Evolutionary conservation across 2,888 invertebrate genomes (phyloP).

Genomic region (Lacanobia oleracea): DNA sequence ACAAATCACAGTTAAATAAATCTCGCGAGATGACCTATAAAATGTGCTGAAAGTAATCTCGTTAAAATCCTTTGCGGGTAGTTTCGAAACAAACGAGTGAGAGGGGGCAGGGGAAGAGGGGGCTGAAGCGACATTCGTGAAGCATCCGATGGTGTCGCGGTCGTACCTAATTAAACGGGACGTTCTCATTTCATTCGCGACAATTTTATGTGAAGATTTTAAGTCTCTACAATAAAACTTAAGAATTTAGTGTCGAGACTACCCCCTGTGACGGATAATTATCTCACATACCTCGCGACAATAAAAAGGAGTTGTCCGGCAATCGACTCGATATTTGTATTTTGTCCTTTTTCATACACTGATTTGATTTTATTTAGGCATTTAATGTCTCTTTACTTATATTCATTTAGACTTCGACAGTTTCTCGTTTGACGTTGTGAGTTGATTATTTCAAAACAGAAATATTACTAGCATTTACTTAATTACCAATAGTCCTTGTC

Average conservation of each 20-base stretch:
- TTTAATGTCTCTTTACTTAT: conserved; percentile 4
- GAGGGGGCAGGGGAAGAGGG: conserved; percentile 36
- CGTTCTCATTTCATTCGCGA: conserved; percentile 82
- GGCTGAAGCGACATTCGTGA: conserved; percentile 64
- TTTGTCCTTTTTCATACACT: conserved; percentile 15
- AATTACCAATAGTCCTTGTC: conserved; percentile 48
- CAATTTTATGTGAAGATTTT: conserved; percentile 85
- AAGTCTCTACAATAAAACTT: conserved; percentile 82
- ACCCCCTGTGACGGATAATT: conserved; percentile 81
- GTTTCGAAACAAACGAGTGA: conserved; percentile 80
- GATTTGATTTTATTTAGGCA: conserved; percentile 5
- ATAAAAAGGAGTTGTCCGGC: conserved; percentile 62
- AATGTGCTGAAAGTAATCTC: conserved; percentile 84
- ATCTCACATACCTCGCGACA: conserved; percentile 78
- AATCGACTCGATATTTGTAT: conserved; percentile 27
- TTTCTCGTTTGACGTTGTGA: conserved; percentile 35
- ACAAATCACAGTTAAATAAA: conserved; percentile 86
- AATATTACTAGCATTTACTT: conserved; percentile 55
- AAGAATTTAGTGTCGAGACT: conserved; percentile 79
- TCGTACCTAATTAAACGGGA: conserved; percentile 85
- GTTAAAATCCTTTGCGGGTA: conserved; percentile 87
- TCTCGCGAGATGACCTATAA: conserved; percentile 87
- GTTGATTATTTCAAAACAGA: conserved; percentile 40
- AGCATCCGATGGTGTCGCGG: conserved; percentile 75
- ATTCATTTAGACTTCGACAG: neutral